Conservation (phyloP, 2,797 vertebrate genomes). For the Clarias fuscus region DNA sequence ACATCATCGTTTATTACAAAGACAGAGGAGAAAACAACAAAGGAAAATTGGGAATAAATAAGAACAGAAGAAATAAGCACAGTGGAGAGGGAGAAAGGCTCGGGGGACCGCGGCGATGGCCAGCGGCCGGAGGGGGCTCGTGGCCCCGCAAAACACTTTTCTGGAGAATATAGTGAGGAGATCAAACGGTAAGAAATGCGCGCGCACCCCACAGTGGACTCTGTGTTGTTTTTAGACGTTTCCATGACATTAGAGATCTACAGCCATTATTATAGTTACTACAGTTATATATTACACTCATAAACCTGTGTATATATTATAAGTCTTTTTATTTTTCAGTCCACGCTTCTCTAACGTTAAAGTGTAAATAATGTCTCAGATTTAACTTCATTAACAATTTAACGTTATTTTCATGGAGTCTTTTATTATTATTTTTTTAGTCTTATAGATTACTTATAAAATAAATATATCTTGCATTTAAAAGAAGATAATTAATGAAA, state of each 20-base stretch:
- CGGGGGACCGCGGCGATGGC: conserved; percentile 81
- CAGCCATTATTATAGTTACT: background rate
- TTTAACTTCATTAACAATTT: background rate
- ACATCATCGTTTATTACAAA: background rate
- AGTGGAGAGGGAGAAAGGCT: conserved; percentile 33
- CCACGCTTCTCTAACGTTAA: background rate
- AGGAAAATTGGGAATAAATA: background rate
- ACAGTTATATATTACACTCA: no score
- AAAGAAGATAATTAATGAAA: no score
- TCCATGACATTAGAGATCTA: background rate
- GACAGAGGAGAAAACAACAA: background rate
- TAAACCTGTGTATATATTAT: no score
- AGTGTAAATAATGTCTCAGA: background rate
- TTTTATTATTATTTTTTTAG: no score
- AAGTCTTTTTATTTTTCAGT: background rate
- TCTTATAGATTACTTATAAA: no score
- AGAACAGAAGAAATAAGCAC: conserved; percentile 23
- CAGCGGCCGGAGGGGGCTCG: conserved; percentile 92
- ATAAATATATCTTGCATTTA: no score
- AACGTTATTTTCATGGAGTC: no score
- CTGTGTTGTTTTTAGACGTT: background rate
- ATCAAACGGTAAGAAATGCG: conserved; percentile 86
- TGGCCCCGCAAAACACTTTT: conserved; percentile 98
- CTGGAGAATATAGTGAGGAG: conserved; percentile 96
- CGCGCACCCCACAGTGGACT: background rate